phyloP scores from a whole-genome alignment of 2,113 vertebrate genomes.

The Equus quagga region DNA sequence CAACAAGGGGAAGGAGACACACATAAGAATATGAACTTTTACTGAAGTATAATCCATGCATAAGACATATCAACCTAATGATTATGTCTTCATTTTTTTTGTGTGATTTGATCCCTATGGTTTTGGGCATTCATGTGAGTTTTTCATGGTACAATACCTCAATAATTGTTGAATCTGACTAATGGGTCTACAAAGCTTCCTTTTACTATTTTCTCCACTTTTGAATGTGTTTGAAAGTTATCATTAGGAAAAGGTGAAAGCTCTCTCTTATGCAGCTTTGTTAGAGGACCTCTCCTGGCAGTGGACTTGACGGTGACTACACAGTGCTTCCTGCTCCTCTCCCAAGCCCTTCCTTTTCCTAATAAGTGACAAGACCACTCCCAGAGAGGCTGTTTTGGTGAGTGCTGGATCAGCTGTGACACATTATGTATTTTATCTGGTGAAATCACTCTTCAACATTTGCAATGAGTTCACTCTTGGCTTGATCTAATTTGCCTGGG shows the following conservation, averaged over 20 bases:
- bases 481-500: slow-evolving; percentile 75
- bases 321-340: neutral
- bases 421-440: slow-evolving; percentile 73
- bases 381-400: neutral
- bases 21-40: neutral
- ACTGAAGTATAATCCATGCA: neutral
- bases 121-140: neutral
- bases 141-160: neutral
- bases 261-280: neutral
- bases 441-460: slow-evolving; percentile 68
- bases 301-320: neutral
- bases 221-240: slow-evolving; percentile 46
- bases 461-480: slow-evolving; percentile 71
- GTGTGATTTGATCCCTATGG: neutral
- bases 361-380: neutral
- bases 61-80: neutral
- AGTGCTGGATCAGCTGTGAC: slow-evolving; percentile 66
- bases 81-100: neutral
- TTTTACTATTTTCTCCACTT: slow-evolving; percentile 23
- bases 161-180: neutral
- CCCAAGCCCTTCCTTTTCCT: neutral
- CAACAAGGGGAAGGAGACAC: neutral
- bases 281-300: neutral
- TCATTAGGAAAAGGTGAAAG: neutral
- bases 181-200: neutral